Conservation (phyloP, 1,140 invertebrate species). For the Euwallacea fornicatus region DNA sequence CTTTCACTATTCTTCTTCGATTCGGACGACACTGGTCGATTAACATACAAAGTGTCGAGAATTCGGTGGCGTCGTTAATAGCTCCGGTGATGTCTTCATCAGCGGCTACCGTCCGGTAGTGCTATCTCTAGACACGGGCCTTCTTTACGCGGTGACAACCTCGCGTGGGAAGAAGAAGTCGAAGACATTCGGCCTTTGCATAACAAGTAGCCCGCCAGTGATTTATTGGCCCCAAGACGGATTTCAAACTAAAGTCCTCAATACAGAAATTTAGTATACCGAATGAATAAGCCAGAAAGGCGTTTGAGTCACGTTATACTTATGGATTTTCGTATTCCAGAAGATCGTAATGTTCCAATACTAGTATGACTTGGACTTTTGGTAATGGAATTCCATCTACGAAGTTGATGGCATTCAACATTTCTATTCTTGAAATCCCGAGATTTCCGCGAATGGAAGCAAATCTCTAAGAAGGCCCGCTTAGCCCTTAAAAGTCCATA, state of each 20-base stretch:
- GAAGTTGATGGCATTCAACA: too few relatives aligned
- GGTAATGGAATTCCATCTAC: too few relatives aligned
- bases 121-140: conserved; percentile 39
- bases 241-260: not conserved
- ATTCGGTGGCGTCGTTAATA: conserved; percentile 40
- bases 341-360: too few relatives aligned
- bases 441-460: too few relatives aligned
- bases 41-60: conserved; percentile 33
- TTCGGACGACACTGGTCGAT: conserved; percentile 22
- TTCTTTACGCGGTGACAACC: conserved; percentile 30
- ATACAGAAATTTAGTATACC: too few relatives aligned
- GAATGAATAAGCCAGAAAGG: too few relatives aligned
- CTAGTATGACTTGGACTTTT: too few relatives aligned
- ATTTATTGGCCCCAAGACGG: conserved; percentile 10
- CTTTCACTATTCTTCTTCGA: not conserved
- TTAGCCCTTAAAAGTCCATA: too few relatives aligned
- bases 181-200: conserved; percentile 33
- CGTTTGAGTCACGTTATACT: too few relatives aligned
- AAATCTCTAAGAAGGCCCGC: too few relatives aligned
- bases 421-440: too few relatives aligned
- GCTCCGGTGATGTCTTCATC: conserved; percentile 43
- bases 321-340: too few relatives aligned
- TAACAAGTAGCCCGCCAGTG: conserved; percentile 26
- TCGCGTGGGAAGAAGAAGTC: conserved; percentile 27
- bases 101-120: conserved; percentile 44